phyloP scores from a whole-genome alignment of 1,140 invertebrate genomes.

The Liolophura sinensis region DNA sequence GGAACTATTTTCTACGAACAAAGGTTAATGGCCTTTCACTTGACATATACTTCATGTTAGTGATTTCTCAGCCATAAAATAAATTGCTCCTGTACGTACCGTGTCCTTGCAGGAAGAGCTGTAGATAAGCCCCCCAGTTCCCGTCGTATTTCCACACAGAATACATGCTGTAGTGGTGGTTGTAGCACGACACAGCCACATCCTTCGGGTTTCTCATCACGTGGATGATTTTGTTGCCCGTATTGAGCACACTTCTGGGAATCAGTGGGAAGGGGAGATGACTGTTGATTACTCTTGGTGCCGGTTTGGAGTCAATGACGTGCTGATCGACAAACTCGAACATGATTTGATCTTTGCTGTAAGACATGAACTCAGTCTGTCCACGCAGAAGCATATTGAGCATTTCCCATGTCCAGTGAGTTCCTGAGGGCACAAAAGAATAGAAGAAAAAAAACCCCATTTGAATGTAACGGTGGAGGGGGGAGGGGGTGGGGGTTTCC shows the following conservation, averaged over 20 bases:
- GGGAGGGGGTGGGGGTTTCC: too few species aligned
- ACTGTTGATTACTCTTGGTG: conserved; percentile 16
- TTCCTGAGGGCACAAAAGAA: conserved; percentile 11
- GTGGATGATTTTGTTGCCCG: conserved; percentile 12
- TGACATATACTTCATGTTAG: too few species aligned
- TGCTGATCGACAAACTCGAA: conserved; percentile 15
- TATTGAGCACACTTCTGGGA: conserved; percentile 11
- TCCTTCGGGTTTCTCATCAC: conserved; percentile 24
- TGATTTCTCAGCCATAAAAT: too few species aligned
- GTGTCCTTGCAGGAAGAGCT: conserved; percentile 11
- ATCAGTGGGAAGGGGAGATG: conserved; percentile 13
- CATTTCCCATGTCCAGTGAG: conserved; percentile 33
- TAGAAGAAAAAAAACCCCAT: too few species aligned
- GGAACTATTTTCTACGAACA: too few species aligned
- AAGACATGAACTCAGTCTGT: conserved; percentile 18
- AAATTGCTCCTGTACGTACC: conserved; percentile 7
- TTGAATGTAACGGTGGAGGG: too few species aligned
- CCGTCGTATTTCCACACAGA: conserved; percentile 10
- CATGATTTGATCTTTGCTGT: conserved; percentile 17
- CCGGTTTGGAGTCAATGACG: conserved; percentile 2
- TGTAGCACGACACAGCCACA: conserved; percentile 23
- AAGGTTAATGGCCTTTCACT: too few species aligned
- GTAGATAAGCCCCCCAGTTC: conserved; percentile 14
- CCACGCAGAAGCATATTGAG: conserved; percentile 20
- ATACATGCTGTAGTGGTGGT: not conserved